Conservation (phyloP, 2,113 vertebrate species). For the Cephalopholis sonnerati region DNA sequence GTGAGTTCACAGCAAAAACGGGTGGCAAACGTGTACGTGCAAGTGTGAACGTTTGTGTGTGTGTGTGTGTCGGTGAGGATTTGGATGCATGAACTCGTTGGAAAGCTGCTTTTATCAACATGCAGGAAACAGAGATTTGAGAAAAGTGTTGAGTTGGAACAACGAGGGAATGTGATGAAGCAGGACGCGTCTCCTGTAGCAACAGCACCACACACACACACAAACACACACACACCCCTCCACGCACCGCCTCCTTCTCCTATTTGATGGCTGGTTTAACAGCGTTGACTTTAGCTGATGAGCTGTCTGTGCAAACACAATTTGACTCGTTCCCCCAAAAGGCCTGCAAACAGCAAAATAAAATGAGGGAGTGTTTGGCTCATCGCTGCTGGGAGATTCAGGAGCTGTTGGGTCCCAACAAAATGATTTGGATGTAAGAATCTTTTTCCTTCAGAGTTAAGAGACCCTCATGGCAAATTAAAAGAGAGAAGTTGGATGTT, state of each 20-base stretch:
- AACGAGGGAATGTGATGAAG: constrained; percentile 35
- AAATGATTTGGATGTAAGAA: constrained; percentile 11
- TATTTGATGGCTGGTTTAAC: constrained; percentile 69
- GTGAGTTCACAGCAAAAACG: constrained; percentile 71
- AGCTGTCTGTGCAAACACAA: constrained; percentile 71
- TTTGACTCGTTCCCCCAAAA: constrained; percentile 45
- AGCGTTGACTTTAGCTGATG: constrained; percentile 72
- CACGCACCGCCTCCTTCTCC: constrained; percentile 4
- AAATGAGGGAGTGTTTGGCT: constrained; percentile 17
- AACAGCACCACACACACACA: constrained; percentile 10
- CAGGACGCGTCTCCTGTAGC: constrained; percentile 25
- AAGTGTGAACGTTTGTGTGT: background rate
- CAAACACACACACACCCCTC: background rate
- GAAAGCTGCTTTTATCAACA: constrained; percentile 42
- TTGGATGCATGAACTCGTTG: constrained; percentile 12
- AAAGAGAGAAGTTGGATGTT: constrained; percentile 45
- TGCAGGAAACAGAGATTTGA: constrained; percentile 55
- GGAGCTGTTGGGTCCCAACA: background rate
- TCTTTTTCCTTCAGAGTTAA: constrained; percentile 1
- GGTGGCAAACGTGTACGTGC: constrained; percentile 34
- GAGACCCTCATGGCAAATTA: constrained; percentile 31
- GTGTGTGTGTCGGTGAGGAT: constrained; percentile 15
- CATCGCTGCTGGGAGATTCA: background rate
- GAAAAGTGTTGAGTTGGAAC: constrained; percentile 53
- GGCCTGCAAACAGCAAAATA: constrained; percentile 43